Evolutionary conservation across 2,797 vertebrate genomes (phyloP), one percentile per base, ranked within the genome.

Genomic region (Mareca strepera): DNA sequence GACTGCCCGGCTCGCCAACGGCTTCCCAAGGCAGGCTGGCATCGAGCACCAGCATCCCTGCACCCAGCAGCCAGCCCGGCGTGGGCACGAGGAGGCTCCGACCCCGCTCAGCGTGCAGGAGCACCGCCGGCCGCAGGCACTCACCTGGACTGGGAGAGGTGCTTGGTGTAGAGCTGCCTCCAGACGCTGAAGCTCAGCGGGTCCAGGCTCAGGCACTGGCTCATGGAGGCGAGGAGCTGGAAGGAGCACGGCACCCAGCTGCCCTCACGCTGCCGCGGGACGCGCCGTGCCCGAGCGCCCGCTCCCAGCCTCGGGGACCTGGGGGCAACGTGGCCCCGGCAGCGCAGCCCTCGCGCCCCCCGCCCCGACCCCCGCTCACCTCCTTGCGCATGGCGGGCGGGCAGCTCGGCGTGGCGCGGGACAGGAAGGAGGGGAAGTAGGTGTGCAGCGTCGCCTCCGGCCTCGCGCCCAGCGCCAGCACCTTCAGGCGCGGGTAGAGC

Each of bases 371-470:
- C 6, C 58, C 60, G 17, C 93, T 97, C 80, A 99, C 99, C 99
- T 99, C 99, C 90, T 97, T 98, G 96, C 98, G 99, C 99, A 99
- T 99, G 85, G 97, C 97, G 0, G 98, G 91, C 0, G 99, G 98
- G 92, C 99, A 99, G 97, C 95, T 96, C 0, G 98, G 98, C 0
- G 98, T 99, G 20, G 99, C 98, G 89, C 99, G 98, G 82, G 99
- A 99, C 74, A 99, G 98, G 96, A 99, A 99, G 14, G 99, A 99
- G 1, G 99, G 99, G 96, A 99, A 99, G 96, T 99, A 99, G 7
- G 98, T 98, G 96, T 99, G 99, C 41, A 99, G 96, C 0, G 97
- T 98, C 3, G 96, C 97, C 96, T 99, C 99, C 0, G 99, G 99
- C 94, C 98, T 99, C 2, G 98, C 98, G 3, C 99, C 99, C 4